Evolutionary conservation across 2,888 invertebrate species (phyloP).

Genomic region (Gastracanthus pulcherrimus): DNA sequence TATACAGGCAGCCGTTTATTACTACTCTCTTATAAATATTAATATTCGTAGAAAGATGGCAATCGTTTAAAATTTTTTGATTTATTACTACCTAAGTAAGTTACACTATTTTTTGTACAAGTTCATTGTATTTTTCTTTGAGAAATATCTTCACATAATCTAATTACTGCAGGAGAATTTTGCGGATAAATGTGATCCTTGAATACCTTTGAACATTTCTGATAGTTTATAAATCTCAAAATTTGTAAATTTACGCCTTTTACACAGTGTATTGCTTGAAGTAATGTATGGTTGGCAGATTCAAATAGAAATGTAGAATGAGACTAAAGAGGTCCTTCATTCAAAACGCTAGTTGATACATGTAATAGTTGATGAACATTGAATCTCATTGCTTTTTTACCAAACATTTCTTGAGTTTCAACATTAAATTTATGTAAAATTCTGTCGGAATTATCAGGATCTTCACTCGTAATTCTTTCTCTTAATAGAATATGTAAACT

Average conservation of each 20-base stretch:
- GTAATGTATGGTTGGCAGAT: conserved; percentile 31
- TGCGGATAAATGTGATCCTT: conserved; percentile 11
- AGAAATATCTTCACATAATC: neutral
- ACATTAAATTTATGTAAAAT: conserved; percentile 18
- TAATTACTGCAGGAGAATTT: neutral
- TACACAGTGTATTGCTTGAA: conserved; percentile 30
- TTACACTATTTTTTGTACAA: neutral
- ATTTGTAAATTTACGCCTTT: conserved; percentile 37
- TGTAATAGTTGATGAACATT: conserved; percentile 56
- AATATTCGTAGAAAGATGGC: neutral
- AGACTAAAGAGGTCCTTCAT: conserved; percentile 50
- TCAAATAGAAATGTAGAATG: conserved; percentile 50
- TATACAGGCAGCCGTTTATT: conserved; percentile 16
- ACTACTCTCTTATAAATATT: neutral
- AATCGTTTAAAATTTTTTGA: neutral
- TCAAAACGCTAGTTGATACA: conserved; percentile 37
- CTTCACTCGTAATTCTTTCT: neutral
- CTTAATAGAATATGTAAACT: conserved; percentile 28
- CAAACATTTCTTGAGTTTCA: conserved; percentile 8
- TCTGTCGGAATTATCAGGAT: conserved; percentile 16
- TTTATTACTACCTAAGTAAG: conserved; percentile 20
- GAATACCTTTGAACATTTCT: neutral
- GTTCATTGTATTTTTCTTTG: neutral
- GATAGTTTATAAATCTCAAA: conserved; percentile 5
- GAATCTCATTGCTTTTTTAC: conserved; percentile 42